Evolutionary conservation across 2,113 vertebrate genomes (phyloP).

Genomic region (Zosterops hypoxanthus): DNA sequence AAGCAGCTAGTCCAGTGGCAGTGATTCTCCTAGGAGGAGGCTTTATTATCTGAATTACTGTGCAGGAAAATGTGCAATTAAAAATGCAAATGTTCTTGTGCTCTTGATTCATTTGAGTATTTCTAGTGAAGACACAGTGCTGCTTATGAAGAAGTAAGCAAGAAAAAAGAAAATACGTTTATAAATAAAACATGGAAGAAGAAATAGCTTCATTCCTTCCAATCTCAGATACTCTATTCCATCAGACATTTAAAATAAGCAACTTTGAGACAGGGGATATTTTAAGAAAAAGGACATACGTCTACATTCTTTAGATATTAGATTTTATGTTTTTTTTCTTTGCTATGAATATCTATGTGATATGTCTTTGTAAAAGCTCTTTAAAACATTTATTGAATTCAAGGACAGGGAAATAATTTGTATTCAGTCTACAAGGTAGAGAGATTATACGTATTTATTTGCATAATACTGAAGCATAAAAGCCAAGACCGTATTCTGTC

Average conservation of each 20-base stretch:
- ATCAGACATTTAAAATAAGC: neutral
- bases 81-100: neutral
- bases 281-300: neutral
- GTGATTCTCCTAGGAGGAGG: neutral
- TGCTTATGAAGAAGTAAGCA: neutral
- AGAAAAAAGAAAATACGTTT: neutral
- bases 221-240: neutral
- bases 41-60: neutral
- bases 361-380: neutral
- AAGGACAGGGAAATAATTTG: neutral
- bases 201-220: neutral
- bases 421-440: neutral
- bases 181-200: neutral
- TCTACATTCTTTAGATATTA: neutral
- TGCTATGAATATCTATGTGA: neutral
- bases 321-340: neutral
- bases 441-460: slow-evolving; percentile 6
- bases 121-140: neutral
- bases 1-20: neutral
- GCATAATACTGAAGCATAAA: neutral
- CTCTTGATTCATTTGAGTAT: neutral
- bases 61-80: slow-evolving; percentile 1
- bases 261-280: neutral
- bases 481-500: neutral
- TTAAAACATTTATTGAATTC: neutral